Evolutionary conservation across 2,888 invertebrate genomes (phyloP), one percentile per base, ranked within the genome.

Genomic region (Eilema sororculum): DNA sequence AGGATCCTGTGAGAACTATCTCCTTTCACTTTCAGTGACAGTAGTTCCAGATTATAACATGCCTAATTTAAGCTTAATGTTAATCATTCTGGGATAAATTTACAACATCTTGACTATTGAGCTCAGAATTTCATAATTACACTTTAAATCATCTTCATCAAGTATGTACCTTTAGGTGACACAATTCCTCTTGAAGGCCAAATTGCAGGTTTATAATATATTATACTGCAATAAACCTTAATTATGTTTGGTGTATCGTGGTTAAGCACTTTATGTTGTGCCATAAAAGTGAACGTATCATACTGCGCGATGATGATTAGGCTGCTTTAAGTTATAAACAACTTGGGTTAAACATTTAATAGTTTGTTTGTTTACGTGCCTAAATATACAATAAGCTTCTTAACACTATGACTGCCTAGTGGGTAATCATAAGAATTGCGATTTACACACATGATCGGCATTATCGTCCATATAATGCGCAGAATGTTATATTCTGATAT

Each of bases 181-280:
- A 67, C 60, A 62, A 62, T 56, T 61, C 56, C 22, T 33, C 16
- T 61, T 20, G 33, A 61, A 61, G 67, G 61, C 20, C 22, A 67
- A 33, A 58, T 68, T 68, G 64, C 46, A 58, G 37, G 37, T 63
- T 41, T 52, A 52, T 67, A 4, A n/a, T 28, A 28, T n/a, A 28
- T 2, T 6, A 41, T 58, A 41, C 41, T 41, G 41, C 68, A 58
- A 63, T 64, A 59, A 28, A 64, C 63, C 30, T 57, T 30, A 68
- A 68, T 68, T 16, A 63, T 22, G 28, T 63, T 64, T 63, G 33
- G 22, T 25, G 56, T 57, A 28, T 67, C 4, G n/a, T 28, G 25
- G 25, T 28, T 25, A 66, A 33, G 24, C 56, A 57, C 66, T 13
- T 64, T 56, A 52, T 52, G n/a, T 52, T 46, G 52, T n/a, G 64